Conservation (phyloP, 1,140 invertebrate species). For the Mamestra configurata region DNA sequence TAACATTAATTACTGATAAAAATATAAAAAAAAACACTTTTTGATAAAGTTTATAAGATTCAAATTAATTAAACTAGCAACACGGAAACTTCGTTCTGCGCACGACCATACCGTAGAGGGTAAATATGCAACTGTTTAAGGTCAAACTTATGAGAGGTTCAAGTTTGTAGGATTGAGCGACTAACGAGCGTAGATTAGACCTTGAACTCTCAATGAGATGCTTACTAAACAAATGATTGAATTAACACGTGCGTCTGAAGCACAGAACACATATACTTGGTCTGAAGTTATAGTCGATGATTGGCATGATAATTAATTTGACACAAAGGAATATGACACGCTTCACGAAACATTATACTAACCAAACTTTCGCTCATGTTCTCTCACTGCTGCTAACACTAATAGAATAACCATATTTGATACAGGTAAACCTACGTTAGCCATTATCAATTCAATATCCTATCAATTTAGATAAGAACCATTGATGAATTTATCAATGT, state of each 20-base stretch:
- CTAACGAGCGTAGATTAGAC: neutral
- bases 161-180: slow-evolving; percentile 1
- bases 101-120: slow-evolving; percentile 32
- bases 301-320: neutral
- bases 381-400: neutral
- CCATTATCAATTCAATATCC: slow-evolving; percentile 52
- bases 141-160: slow-evolving; percentile 13
- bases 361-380: slow-evolving; percentile 61
- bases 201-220: slow-evolving; percentile 28
- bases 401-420: slow-evolving; percentile 7
- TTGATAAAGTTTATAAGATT: neutral
- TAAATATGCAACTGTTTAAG: slow-evolving; percentile 31
- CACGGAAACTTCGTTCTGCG: slow-evolving; percentile 6
- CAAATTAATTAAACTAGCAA: neutral
- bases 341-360: slow-evolving; percentile 42
- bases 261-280: no score
- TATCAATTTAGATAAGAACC: slow-evolving; percentile 42
- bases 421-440: neutral
- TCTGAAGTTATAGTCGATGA: slow-evolving; percentile 37
- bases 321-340: slow-evolving; percentile 1
- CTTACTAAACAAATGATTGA: neutral
- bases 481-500: slow-evolving; percentile 39
- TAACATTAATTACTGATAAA: neutral
- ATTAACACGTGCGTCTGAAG: neutral
- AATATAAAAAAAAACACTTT: slow-evolving; percentile 11